Evolutionary conservation across 2,888 invertebrate species (phyloP), one percentile per base, ranked within the genome.

Genomic region (Leucoptera coffeella): DNA sequence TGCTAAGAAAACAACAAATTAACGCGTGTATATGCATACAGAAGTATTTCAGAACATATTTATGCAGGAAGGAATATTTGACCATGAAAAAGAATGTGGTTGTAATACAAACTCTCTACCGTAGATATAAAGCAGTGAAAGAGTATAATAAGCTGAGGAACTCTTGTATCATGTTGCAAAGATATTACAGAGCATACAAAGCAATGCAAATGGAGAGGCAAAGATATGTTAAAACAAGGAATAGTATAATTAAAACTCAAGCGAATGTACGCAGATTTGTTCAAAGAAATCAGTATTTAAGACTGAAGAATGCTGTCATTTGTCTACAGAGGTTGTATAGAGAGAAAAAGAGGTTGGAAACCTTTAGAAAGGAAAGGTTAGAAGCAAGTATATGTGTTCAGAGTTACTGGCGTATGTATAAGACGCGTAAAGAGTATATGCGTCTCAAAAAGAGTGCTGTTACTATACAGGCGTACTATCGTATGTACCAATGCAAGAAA

Each of bases 91-190:
- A 38, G 15, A 42, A 53, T 13, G 37, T 43, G 2, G 31, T 58
- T 21, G 27, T 36, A 10, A 35, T 74, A 14, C 72, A n/a, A n/a
- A n/a, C 62, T 23, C 43, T 52, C 12, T 61, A 50, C 33, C 65
- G 74, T 23, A 55, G 67, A 5, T 57, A 55, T 32, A 41, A 56
- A 38, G 54, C 52, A 3, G 61, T 60, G 6, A 41, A 45, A 13
- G 41, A 52, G 12, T 75, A 65, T 32, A 32, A 42, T 7, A 39
- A 38, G 19, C 41, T 40, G 3, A 49, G 43, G 23, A 41, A 47
- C 12, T 43, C 59, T 8, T 51, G 60, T 14, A 43, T 71, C 9
- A 34, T 36, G 2, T 42, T 80, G 24, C 81, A 72, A 32, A 45
- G 40, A 27, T 46, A 39, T 22, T 69, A 58, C 33, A 54, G 53